Conservation (phyloP, 37 sponge, comb jelly and placozoan species). For the Oopsacas minuta region DNA sequence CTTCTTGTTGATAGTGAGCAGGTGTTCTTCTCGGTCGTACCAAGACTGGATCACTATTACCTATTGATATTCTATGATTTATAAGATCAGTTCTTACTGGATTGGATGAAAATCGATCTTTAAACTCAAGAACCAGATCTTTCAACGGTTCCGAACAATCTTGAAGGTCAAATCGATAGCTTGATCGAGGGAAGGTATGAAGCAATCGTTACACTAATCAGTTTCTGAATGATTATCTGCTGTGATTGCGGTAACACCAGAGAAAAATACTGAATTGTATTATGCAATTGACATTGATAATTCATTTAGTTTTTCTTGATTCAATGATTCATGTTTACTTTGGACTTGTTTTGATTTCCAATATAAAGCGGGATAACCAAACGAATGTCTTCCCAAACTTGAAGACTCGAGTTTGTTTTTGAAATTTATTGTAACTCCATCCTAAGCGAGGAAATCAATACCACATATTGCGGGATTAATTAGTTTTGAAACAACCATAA, state of each 20-base stretch:
- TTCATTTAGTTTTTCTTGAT: not conserved
- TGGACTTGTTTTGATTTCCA: not conserved
- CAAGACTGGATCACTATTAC: conserved; percentile 11
- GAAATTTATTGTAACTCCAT: conserved; percentile 36
- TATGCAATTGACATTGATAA: not conserved
- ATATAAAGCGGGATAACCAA: not conserved
- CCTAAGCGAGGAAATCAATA: conserved; percentile 34
- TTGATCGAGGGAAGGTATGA: conserved; percentile 23
- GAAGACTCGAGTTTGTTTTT: not conserved
- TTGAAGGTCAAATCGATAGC: conserved; percentile 12
- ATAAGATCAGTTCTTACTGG: conserved; percentile 29
- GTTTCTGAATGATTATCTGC: not conserved
- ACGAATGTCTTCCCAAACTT: not conserved
- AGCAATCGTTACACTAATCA: conserved; percentile 29
- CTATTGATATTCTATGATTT: conserved; percentile 33
- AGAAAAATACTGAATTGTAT: not conserved
- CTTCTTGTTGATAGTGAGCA: conserved; percentile 18
- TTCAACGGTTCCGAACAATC: not conserved
- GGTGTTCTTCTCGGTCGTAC: conserved; percentile 42
- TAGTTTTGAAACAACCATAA: conserved; percentile 36
- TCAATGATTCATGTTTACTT: not conserved
- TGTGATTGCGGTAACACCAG: conserved; percentile 26
- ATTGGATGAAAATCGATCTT: conserved; percentile 22
- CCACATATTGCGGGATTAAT: conserved; percentile 35
- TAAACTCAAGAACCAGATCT: conserved; percentile 1